A percentile compares a stretch with the other conserved stretches of the same genome.
Conservation (phyloP, 1,140 invertebrate genomes). For the Manduca sexta region DNA sequence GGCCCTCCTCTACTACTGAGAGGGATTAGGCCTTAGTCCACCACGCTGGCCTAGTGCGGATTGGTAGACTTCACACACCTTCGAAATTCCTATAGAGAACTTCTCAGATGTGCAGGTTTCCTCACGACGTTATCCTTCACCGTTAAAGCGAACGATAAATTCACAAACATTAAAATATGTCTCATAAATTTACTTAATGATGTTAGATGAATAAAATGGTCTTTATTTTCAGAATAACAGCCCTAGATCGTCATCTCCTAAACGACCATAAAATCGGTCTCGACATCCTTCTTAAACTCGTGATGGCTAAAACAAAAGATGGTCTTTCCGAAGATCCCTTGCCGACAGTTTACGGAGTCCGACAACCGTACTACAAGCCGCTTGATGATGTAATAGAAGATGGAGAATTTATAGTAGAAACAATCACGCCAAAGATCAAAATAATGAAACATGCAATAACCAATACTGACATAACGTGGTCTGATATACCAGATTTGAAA, state of each 20-base stretch:
- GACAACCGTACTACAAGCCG: conserved; percentile 49
- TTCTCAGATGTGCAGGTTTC: too few relatives aligned
- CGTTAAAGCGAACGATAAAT: too few relatives aligned
- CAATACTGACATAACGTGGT: conserved; percentile 47
- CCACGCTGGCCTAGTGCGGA: too few relatives aligned
- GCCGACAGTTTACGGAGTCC: conserved; percentile 21
- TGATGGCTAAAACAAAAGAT: conserved; percentile 57
- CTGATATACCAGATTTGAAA: conserved; percentile 34
- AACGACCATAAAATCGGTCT: conserved; percentile 57
- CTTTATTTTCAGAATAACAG: conserved; percentile 49
- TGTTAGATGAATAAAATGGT: too few relatives aligned
- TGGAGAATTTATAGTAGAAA: conserved; percentile 53
- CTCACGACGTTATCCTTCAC: too few relatives aligned
- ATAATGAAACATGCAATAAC: conserved; percentile 43
- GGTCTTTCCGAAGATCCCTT: conserved; percentile 29
- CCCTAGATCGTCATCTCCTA: conserved; percentile 51
- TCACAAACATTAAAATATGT: too few relatives aligned
- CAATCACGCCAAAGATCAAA: conserved; percentile 47
- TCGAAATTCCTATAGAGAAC: too few relatives aligned
- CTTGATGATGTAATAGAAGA: conserved; percentile 40
- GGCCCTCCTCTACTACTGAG: too few relatives aligned
- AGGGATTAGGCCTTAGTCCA: too few relatives aligned
- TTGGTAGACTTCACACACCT: too few relatives aligned
- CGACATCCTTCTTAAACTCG: conserved; percentile 51
- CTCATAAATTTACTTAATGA: too few relatives aligned